These are phyloP conservation scores for Antheraea assamensis DNA, from an alignment of 2,888 invertebrate genomes.

Conservation along the genomic window DNA sequence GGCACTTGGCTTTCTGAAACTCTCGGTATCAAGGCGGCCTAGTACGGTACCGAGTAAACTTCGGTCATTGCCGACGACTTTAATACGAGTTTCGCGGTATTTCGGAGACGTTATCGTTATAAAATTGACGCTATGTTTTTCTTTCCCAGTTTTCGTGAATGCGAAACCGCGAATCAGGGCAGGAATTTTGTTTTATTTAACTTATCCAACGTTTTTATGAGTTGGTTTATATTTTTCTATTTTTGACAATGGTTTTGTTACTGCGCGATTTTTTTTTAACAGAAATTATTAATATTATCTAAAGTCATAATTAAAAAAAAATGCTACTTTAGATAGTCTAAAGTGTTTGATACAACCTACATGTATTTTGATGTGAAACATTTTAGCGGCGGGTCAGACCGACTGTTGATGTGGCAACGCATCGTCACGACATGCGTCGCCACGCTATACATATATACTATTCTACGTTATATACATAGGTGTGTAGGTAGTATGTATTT, in stretches of 20 bases:
- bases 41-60: slow-evolving; percentile 55
- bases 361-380: no score
- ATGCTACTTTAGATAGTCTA: no score
- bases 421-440: no score
- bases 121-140: slow-evolving; percentile 57
- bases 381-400: no score
- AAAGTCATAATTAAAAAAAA: no score
- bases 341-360: no score
- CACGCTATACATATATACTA: no score
- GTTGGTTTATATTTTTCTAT: not conserved
- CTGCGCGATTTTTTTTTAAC: not conserved
- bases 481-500: no score
- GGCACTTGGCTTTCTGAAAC: slow-evolving; percentile 54
- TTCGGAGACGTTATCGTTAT: slow-evolving; percentile 58
- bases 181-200: slow-evolving; percentile 1
- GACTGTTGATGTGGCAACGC: no score
- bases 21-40: slow-evolving; percentile 40
- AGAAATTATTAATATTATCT: no score
- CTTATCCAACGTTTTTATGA: not conserved
- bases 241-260: not conserved
- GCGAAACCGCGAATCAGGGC: slow-evolving; percentile 10
- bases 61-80: slow-evolving; percentile 59
- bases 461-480: no score
- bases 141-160: slow-evolving; percentile 36
- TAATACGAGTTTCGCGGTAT: slow-evolving; percentile 63